Base-by-base conservation (phyloP, 2,797 vertebrate species). In the Tapera naevia region DNA sequence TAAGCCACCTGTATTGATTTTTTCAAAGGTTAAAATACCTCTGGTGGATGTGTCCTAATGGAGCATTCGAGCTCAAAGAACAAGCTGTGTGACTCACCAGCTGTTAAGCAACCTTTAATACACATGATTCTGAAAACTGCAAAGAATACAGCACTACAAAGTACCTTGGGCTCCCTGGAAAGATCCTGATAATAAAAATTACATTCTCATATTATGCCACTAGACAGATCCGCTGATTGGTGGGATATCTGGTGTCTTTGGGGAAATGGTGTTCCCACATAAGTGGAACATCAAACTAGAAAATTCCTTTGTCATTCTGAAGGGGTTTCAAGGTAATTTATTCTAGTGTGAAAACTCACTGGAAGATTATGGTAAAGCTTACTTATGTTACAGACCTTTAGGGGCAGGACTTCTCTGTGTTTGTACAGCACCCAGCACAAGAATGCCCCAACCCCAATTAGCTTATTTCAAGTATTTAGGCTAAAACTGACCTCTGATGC, bases 11-110 rank as follows among this genome's bases (percentile, higher is more conserved):
- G 17, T 69, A 97, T 86, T 82, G 91, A 93, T 94, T 93, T 95
- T 96, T 90, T 46, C 80, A 94, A 93, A 96, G 94, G 95, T 97
- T 97, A 96, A 91, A 94, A 92, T 95, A 94, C 93, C 93, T 97
- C 94, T 80, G 64, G 91, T 95, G 91, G 57, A 64, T 95, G 86
- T 80, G 81, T 89, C 92, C 95, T 96, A 91, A 96, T 86, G 93
- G 88, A 94, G 92, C 93, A 65, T 87, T 95, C 1, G 1, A 94
- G 93, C 93, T 95, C 96, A 95, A 89, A 95, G 92, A 96, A 95
- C 79, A 86, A 93, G 75, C 93, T 89, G 64, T 89, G 93, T 94
- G 96, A 96, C 84, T 97, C 94, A 95, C 86, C 93, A 94, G 86
- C 92, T 96, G 92, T 96, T 95, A 94, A 92, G 88, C 94, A 97